These are phyloP conservation scores for Cheilosia urbana DNA, from an alignment of 2,888 invertebrate genomes.

Conservation along the genomic window DNA sequence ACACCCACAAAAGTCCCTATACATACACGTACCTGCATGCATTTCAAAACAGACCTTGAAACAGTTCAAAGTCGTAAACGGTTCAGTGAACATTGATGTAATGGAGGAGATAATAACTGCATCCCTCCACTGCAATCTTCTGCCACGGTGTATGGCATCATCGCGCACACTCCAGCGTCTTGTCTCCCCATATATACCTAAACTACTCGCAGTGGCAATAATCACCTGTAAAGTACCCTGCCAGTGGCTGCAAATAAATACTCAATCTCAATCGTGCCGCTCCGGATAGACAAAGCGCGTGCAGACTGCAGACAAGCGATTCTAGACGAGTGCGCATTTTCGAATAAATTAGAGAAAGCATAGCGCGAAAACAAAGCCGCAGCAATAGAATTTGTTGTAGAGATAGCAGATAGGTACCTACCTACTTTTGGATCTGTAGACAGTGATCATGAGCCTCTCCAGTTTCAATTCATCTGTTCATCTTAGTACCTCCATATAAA, in stretches of 20 bases:
- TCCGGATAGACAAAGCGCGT: constrained; percentile 30
- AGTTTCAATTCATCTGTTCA: constrained; percentile 46
- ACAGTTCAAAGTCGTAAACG: constrained; percentile 84
- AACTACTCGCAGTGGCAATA: constrained; percentile 13
- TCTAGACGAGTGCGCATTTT: constrained; percentile 52
- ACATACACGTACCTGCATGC: neutral
- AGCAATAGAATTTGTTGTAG: neutral
- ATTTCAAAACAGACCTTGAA: constrained; percentile 81
- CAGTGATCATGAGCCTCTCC: constrained; percentile 17
- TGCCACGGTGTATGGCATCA: constrained; percentile 42
- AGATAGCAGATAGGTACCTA: neutral
- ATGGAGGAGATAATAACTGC: constrained; percentile 60
- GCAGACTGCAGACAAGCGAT: constrained; percentile 52
- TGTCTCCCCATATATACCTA: neutral
- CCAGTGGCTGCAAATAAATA: constrained; percentile 33
- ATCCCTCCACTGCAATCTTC: constrained; percentile 58
- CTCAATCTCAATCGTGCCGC: constrained; percentile 45
- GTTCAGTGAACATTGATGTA: constrained; percentile 83
- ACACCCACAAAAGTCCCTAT: neutral
- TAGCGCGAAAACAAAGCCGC: neutral
- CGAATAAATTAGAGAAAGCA: constrained; percentile 61
- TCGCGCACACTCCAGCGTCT: constrained; percentile 26
- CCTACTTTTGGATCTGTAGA: constrained; percentile 8
- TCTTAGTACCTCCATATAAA: constrained; percentile 1
- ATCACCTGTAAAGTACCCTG: constrained; percentile 55